Percentiles rank a stretch among this genome's conserved stretches.
Evolutionary conservation across 2,113 vertebrate genomes (phyloP).

Genomic region (Nothobranchius kuhntae): DNA sequence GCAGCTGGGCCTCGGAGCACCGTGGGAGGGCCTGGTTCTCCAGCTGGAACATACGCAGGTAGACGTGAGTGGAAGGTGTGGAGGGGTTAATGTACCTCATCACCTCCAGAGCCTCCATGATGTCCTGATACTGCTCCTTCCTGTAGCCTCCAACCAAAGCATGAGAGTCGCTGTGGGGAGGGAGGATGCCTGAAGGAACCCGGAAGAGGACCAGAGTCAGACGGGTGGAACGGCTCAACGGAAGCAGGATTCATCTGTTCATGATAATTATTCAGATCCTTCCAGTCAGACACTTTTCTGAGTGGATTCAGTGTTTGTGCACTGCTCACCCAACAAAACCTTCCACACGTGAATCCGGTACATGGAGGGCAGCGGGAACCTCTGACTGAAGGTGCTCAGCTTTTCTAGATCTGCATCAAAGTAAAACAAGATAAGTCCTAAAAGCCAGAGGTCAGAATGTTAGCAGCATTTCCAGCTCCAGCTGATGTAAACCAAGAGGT

Average conservation of each 20-base stretch:
- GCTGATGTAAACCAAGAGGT: no score
- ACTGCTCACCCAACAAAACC: slow-evolving; percentile 89
- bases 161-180: slow-evolving; percentile 92
- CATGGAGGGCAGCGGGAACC: slow-evolving; percentile 97
- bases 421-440: neutral
- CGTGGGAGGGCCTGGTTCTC: slow-evolving; percentile 89
- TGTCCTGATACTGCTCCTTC: slow-evolving; percentile 87
- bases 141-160: slow-evolving; percentile 86
- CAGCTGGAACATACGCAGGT: slow-evolving; percentile 90
- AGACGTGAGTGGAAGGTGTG: slow-evolving; percentile 85
- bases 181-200: slow-evolving; percentile 85
- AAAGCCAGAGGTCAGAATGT: no score
- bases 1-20: slow-evolving; percentile 76
- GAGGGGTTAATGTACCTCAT: slow-evolving; percentile 84
- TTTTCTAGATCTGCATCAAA: slow-evolving; percentile 90
- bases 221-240: neutral
- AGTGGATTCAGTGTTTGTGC: neutral
- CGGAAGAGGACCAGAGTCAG: neutral
- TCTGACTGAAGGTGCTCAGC: slow-evolving; percentile 95
- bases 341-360: slow-evolving; percentile 97
- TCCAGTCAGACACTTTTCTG: no score
- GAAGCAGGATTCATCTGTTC: neutral
- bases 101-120: slow-evolving; percentile 85
- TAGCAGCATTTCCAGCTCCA: no score
- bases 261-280: no score